Base-by-base conservation (phyloP, 2,888 invertebrate genomes). In the Nymphalis c-album region DNA sequence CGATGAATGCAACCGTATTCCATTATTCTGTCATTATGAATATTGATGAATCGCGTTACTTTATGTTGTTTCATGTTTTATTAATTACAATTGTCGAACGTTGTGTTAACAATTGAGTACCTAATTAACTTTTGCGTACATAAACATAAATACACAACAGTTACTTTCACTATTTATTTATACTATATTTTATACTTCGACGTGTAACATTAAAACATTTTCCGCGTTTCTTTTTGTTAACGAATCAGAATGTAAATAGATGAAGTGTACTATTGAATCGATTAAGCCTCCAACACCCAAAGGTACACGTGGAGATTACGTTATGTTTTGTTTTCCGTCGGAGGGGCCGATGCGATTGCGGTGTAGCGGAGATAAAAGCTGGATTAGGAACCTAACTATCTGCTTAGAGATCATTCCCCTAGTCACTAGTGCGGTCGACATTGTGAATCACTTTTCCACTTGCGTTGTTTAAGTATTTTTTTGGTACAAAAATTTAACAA, bases 291-390 rank as follows among this genome's bases (percentile, higher is more conserved):
- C 59, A 35, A 64, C 62, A 64, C 71, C 61, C 51, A 59, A 53
- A 57, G 48, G 35, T 65, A 67, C 67, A 67, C 59, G 63, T 67
- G 63, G 60, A 71, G 63, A 70, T 68, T 69, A 70, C 67, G 67
- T 67, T 67, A 60, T 63, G 67, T 70, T 70, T 69, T 74, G 70
- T 74, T 68, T 70, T 71, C 69, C 59, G 65, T 68, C 64, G 62
- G 18, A 57, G 35, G 18, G 67, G 64, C 67, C 71, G 69, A 68
- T 48, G 53, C 63, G 59, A 66, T 69, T 71, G 71, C 64, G 63
- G 67, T 47, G 51, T 46, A 22, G 60, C 47, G 64, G 51, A 63
- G 65, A 71, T 71, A 69, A 71, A 71, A 69, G 64, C 67, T 61
- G 68, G 71, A 71, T 73, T 68, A 71, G 64, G 51, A 46, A 48